Conservation (phyloP, 2,888 invertebrate genomes). For the Onchidella celtica region DNA sequence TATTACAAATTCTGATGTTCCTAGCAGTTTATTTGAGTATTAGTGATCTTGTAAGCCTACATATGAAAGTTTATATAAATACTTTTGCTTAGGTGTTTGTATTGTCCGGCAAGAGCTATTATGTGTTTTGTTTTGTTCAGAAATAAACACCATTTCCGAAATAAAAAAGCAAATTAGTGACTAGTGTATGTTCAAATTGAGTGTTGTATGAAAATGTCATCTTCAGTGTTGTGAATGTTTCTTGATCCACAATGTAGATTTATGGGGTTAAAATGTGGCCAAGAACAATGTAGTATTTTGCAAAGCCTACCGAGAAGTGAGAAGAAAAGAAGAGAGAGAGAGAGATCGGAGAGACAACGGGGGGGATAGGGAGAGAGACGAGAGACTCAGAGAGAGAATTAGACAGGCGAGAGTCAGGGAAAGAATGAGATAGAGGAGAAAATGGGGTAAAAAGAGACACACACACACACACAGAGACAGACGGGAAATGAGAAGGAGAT, state of each 20-base stretch:
- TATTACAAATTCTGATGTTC: no score
- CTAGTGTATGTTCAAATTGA: no score
- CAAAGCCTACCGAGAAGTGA: no score
- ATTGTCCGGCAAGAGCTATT: not conserved
- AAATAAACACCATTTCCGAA: slow-evolving; percentile 30
- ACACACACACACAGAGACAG: slow-evolving; percentile 34
- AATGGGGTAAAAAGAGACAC: slow-evolving; percentile 3
- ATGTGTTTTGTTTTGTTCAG: slow-evolving; percentile 14
- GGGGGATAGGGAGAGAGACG: not conserved
- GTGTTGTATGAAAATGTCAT: no score
- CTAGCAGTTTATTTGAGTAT: no score
- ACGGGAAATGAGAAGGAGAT: slow-evolving; percentile 23
- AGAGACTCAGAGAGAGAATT: not conserved
- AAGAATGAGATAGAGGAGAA: not conserved
- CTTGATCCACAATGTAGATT: no score
- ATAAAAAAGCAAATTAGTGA: not conserved
- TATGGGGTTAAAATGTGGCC: no score
- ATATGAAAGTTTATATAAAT: no score
- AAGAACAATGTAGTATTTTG: no score
- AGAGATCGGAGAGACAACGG: slow-evolving; percentile 26
- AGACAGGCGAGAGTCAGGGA: not conserved
- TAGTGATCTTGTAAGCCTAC: no score
- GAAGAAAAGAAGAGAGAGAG: no score
- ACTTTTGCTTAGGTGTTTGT: not conserved
- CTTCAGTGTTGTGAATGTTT: no score